Evolutionary conservation across 2,888 invertebrate genomes (phyloP).

Genomic region (Nephrotoma guestfalica): DNA sequence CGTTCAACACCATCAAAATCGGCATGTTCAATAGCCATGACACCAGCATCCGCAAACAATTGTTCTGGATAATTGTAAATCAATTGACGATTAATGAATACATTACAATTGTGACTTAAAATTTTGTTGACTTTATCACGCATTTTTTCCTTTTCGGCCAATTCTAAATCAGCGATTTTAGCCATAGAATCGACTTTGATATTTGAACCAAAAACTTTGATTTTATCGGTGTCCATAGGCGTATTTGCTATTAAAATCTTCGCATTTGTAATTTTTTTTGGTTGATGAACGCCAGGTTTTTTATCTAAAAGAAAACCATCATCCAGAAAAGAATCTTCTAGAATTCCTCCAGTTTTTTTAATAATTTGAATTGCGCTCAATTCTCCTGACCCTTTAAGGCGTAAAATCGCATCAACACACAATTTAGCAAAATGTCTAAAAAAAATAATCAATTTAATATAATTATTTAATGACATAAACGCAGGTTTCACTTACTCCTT

Average conservation of each 20-base stretch:
- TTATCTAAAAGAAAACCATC: conserved; percentile 91
- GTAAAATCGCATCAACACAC: conserved; percentile 88
- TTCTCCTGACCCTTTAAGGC: conserved; percentile 91
- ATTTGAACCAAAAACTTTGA: conserved; percentile 95
- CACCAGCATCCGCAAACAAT: conserved; percentile 91
- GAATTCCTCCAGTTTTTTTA: conserved; percentile 86
- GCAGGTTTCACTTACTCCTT: conserved; percentile 51
- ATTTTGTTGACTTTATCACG: conserved; percentile 98
- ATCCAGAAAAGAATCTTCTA: conserved; percentile 93
- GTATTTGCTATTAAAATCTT: conserved; percentile 97
- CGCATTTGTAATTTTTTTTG: conserved; percentile 83
- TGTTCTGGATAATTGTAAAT: conserved; percentile 99
- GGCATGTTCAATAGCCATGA: conserved; percentile 99
- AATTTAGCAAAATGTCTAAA: conserved; percentile 75
- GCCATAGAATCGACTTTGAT: conserved; percentile 86
- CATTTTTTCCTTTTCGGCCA: conserved; percentile 99
- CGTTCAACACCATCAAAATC: conserved; percentile 99
- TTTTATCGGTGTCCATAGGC: conserved; percentile 99
- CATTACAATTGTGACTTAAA: conserved; percentile 84
- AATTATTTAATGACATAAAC: background rate
- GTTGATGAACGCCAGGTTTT: conserved; percentile 95
- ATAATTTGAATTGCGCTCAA: conserved; percentile 94
- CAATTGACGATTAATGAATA: conserved; percentile 95
- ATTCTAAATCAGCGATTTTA: conserved; percentile 92
- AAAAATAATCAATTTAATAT: background rate